phyloP scores from a whole-genome alignment of 2,797 vertebrate genomes.

The Enteromius afrohamiltoni region DNA sequence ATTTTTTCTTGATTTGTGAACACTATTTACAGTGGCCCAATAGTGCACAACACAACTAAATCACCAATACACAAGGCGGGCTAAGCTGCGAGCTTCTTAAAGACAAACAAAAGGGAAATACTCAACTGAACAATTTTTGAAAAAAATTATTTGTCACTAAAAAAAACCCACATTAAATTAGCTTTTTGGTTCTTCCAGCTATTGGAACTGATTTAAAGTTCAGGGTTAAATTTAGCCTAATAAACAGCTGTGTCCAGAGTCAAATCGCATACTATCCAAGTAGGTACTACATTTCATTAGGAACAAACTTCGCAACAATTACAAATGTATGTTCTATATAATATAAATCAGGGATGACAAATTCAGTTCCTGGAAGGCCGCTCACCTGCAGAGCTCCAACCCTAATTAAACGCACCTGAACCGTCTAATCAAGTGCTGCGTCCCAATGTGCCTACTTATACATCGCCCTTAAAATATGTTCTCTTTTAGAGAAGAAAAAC shows the following conservation, averaged over 20 bases:
- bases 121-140: neutral
- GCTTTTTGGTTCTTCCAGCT: neutral
- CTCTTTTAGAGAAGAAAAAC: neutral
- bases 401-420: neutral
- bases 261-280: neutral
- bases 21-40: neutral
- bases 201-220: neutral
- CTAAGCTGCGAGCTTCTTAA: neutral
- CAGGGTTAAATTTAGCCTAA: neutral
- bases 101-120: neutral
- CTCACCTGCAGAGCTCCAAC: neutral
- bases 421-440: neutral
- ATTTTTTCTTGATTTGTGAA: neutral
- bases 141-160: neutral
- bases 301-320: neutral
- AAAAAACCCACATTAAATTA: neutral
- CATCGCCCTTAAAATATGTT: neutral
- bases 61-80: too few species aligned
- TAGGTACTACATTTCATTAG: neutral
- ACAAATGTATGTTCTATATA: neutral
- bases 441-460: neutral
- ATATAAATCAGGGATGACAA: neutral
- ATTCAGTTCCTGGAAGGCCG: neutral
- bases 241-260: neutral
- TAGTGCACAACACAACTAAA: too few species aligned